These are phyloP conservation scores for Geothlypis trichas DNA, from an alignment of 2,113 vertebrate genomes.

Conservation along the genomic window DNA sequence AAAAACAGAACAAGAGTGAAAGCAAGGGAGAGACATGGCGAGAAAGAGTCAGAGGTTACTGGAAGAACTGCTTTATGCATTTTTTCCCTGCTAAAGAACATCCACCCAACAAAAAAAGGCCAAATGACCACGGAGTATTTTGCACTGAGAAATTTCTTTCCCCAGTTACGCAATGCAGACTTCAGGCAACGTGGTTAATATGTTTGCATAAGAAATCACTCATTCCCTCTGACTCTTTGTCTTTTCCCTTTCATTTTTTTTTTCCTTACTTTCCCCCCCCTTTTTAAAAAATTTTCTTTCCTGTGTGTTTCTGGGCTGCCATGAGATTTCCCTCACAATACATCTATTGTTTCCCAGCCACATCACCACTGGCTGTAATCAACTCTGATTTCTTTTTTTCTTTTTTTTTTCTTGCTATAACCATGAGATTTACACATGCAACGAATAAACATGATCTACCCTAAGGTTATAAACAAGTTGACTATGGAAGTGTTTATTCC, in stretches of 20 bases:
- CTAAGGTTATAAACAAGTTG: constrained; percentile 5
- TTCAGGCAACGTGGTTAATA: constrained; percentile 27
- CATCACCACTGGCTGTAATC: constrained; percentile 12
- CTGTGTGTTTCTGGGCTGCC: not conserved
- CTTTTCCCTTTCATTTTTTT: not conserved
- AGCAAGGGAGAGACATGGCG: constrained; percentile 47
- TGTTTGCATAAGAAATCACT: constrained; percentile 27
- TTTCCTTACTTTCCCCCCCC: fast-evolving
- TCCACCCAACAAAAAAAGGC: not conserved
- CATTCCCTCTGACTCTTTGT: not conserved
- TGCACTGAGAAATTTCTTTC: not conserved
- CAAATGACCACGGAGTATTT: not conserved
- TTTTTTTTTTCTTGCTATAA: constrained; percentile 49
- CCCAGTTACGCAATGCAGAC: not conserved
- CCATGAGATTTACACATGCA: not conserved
- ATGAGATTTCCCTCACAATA: constrained; percentile 29
- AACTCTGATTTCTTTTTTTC: not conserved
- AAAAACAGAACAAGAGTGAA: constrained; percentile 73
- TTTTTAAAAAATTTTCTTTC: not conserved
- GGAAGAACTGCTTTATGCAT: constrained; percentile 44
- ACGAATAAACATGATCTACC: not conserved
- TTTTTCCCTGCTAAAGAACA: not conserved
- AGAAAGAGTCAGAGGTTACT: constrained; percentile 73
- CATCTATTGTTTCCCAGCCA: constrained; percentile 32
- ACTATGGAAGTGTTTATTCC: constrained; percentile 3